A percentile compares a stretch with the other conserved stretches of the same genome.
Conservation (phyloP, 2,888 invertebrate species). For the Phyto melanocephala region DNA sequence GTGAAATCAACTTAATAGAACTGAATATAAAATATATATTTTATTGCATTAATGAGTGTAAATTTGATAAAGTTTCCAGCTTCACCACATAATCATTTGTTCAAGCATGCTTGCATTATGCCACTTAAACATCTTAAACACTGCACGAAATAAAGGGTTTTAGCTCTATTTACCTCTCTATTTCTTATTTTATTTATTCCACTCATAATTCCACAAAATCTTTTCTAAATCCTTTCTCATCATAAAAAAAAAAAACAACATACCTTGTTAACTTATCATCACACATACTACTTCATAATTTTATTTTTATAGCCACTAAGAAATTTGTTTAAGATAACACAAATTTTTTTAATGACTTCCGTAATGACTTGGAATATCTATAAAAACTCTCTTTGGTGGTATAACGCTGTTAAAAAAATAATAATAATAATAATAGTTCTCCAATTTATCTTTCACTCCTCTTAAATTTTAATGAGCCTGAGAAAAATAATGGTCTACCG, state of each 20-base stretch:
- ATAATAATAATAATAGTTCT: too few relatives aligned
- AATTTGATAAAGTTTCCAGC: too few relatives aligned
- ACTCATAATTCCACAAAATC: too few relatives aligned
- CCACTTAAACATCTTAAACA: too few relatives aligned
- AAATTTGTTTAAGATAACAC: constrained; percentile 61
- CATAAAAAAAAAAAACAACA: background rate
- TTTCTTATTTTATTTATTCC: too few relatives aligned
- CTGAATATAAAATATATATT: too few relatives aligned
- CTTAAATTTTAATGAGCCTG: constrained; percentile 32
- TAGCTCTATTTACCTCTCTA: too few relatives aligned
- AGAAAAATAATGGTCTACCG: constrained; percentile 24
- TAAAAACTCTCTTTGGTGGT: background rate
- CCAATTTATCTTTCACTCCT: background rate
- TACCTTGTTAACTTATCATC: constrained; percentile 5
- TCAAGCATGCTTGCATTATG: too few relatives aligned
- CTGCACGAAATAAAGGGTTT: too few relatives aligned
- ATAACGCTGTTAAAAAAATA: background rate
- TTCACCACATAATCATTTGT: too few relatives aligned
- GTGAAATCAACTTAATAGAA: too few relatives aligned
- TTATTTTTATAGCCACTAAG: constrained; percentile 8
- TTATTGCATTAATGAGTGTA: too few relatives aligned
- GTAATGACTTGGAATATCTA: constrained; percentile 12
- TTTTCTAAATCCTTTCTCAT: background rate
- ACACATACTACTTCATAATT: background rate
- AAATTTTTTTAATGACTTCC: constrained; percentile 46